phyloP scores from a whole-genome alignment of 1,140 invertebrate genomes.

The Papilio xuthus region DNA sequence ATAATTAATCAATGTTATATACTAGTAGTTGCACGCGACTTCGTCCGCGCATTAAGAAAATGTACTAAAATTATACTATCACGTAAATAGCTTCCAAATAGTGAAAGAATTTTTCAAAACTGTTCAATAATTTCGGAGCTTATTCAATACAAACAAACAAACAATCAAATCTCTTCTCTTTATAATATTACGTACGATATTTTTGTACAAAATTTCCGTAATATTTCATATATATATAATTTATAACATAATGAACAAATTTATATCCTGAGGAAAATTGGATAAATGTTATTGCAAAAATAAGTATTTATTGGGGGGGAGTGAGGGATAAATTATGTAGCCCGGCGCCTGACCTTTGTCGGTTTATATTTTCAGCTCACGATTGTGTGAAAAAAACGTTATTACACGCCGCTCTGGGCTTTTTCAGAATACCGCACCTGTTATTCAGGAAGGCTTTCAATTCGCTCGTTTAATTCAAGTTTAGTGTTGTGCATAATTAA shows the following conservation, averaged over 20 bases:
- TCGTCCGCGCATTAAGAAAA: no score
- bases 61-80: no score
- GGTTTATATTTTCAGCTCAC: constrained; percentile 34
- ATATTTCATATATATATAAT: constrained; percentile 10
- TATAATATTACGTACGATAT: no score
- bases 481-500: not conserved
- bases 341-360: constrained; percentile 33
- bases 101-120: no score
- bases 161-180: no score
- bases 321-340: constrained; percentile 32
- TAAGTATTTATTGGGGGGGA: constrained; percentile 37
- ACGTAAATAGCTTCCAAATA: no score
- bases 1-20: no score
- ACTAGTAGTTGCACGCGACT: no score
- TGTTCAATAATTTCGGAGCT: no score
- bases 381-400: constrained; percentile 36
- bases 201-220: no score
- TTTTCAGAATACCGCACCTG: constrained; percentile 31
- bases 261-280: constrained; percentile 37
- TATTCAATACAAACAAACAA: no score
- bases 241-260: constrained; percentile 33
- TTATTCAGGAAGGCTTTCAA: constrained; percentile 10
- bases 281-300: constrained; percentile 38
- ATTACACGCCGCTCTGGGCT: constrained; percentile 23
- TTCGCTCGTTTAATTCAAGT: constrained; percentile 13